Evolutionary conservation across 2,113 vertebrate species (phyloP).

Genomic region (Oreochromis tanganicae): DNA sequence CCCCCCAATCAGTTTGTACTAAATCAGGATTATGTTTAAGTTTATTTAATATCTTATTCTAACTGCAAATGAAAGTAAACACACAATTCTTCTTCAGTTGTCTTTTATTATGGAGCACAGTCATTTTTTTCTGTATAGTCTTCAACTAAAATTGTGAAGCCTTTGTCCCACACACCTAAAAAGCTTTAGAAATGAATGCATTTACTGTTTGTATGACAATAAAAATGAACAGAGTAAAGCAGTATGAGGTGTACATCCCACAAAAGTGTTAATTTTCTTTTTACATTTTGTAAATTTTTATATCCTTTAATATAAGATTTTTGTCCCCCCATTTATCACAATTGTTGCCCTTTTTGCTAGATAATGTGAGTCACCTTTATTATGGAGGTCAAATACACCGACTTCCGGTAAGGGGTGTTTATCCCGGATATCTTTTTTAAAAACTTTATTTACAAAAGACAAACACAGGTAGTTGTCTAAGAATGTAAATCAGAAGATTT

Average conservation of each 20-base stretch:
- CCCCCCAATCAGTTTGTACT: not conserved
- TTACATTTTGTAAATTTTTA: not conserved
- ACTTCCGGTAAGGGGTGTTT: not conserved
- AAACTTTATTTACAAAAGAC: not conserved
- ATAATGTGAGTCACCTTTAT: not conserved
- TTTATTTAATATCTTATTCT: not conserved
- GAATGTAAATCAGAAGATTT: not conserved
- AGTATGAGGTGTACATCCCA: accelerated
- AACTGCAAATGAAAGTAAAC: not conserved
- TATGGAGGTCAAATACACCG: not conserved
- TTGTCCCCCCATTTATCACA: accelerated
- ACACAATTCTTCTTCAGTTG: not conserved
- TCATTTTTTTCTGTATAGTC: not conserved
- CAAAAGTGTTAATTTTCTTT: not conserved
- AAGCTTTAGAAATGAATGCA: not conserved
- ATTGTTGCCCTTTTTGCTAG: not conserved
- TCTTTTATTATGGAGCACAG: not conserved
- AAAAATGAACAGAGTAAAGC: not conserved
- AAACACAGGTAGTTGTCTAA: not conserved
- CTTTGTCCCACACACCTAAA: not conserved
- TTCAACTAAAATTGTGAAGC: not conserved
- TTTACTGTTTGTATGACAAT: no score
- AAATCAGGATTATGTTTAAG: not conserved
- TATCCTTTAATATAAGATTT: not conserved
- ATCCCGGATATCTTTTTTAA: not conserved